Evolutionary conservation across 2,113 vertebrate species (phyloP).

Genomic region (Vulpes lagopus): DNA sequence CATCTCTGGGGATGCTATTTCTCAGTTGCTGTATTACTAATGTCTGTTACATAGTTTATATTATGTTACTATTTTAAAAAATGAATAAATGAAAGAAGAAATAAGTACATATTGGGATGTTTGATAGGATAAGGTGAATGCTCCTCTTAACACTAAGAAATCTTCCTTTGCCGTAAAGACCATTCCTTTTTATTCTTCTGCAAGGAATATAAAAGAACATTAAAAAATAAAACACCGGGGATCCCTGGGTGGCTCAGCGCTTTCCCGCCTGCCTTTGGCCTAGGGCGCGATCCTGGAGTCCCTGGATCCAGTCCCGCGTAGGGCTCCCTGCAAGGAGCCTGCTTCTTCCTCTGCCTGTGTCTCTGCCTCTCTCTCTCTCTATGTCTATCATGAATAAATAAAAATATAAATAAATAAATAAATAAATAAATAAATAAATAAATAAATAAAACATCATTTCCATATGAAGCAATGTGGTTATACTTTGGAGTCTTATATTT

Average conservation of each 20-base stretch:
- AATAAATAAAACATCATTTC: neutral
- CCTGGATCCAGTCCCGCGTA: too few species aligned
- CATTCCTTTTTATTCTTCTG: neutral
- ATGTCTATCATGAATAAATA: too few species aligned
- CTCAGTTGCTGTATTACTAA: neutral
- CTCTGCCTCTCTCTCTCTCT: too few species aligned
- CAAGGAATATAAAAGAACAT: neutral
- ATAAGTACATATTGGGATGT: neutral
- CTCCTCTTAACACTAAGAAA: neutral
- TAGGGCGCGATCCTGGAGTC: too few species aligned
- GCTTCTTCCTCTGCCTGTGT: too few species aligned
- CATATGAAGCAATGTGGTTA: neutral
- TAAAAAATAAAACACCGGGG: neutral
- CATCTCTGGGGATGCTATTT: neutral
- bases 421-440: too few species aligned
- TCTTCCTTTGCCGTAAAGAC: neutral
- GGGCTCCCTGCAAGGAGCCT: too few species aligned
- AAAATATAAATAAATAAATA: too few species aligned
- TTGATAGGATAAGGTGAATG: neutral
- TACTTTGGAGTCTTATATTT: neutral
- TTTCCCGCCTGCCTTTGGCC: too few species aligned
- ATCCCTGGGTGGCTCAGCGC: too few species aligned
- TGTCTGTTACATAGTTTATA: neutral
- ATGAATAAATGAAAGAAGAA: neutral
- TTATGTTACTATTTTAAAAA: conserved; percentile 1